phyloP scores from a whole-genome alignment of 2,797 vertebrate genomes.

The Pagetopsis macropterus region DNA sequence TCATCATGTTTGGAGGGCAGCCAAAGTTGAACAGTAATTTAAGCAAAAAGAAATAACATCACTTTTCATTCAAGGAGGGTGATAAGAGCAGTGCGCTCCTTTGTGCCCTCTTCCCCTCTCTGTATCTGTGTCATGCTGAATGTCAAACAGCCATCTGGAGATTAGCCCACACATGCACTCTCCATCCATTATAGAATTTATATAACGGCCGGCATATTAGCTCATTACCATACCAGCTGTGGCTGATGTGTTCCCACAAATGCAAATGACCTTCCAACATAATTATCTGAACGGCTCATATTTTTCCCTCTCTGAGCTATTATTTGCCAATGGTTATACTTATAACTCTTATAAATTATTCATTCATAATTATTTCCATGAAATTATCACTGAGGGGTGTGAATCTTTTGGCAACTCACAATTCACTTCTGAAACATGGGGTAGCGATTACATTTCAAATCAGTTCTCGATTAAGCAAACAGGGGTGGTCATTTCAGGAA shows the following conservation, averaged over 20 bases:
- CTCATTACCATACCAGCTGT: slow-evolving; percentile 24
- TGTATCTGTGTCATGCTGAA: slow-evolving; percentile 25
- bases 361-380: slow-evolving; percentile 33
- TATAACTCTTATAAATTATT: slow-evolving; percentile 11
- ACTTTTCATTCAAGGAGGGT: slow-evolving; percentile 20
- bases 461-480: too few species aligned
- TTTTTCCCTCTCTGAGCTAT: slow-evolving; percentile 20
- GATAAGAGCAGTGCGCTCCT: slow-evolving; percentile 40
- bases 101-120: slow-evolving; percentile 6
- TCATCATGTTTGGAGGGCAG: slow-evolving; percentile 29
- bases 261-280: slow-evolving; percentile 18
- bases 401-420: too few species aligned
- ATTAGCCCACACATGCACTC: slow-evolving; percentile 32
- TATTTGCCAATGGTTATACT: slow-evolving; percentile 9
- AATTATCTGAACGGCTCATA: slow-evolving; percentile 22
- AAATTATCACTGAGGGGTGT: slow-evolving; percentile 13
- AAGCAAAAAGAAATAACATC: slow-evolving; percentile 12
- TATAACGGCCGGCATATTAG: slow-evolving; percentile 46
- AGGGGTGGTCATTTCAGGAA: too few species aligned
- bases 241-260: slow-evolving; percentile 13
- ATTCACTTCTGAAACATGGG: too few species aligned
- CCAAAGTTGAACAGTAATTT: slow-evolving; percentile 47
- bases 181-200: slow-evolving; percentile 42
- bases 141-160: slow-evolving; percentile 40
- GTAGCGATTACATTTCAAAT: too few species aligned